Evolutionary conservation across 37 sponge, comb jelly and placozoan genomes (phyloP), one percentile per base, ranked within the genome.

Genomic region (Crambe crambe): DNA sequence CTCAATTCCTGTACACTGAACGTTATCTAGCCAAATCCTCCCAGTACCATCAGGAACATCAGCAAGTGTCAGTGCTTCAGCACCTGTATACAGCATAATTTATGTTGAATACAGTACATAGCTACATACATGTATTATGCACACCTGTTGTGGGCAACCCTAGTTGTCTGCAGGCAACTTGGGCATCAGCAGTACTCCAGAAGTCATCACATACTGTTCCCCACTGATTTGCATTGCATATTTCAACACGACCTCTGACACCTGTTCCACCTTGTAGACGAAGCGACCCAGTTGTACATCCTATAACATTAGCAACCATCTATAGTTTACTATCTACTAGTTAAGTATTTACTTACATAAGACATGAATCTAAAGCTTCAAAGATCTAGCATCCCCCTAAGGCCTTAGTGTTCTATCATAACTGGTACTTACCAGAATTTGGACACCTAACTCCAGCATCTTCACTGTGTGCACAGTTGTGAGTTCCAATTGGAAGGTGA

Each of bases 401-500:
- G n/a, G n/a, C n/a, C n/a, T n/a, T n/a, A n/a, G n/a, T n/a, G n/a
- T n/a, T n/a, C n/a, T n/a, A n/a, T n/a, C n/a, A n/a, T n/a, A n/a
- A n/a, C n/a, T n/a, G n/a, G n/a, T n/a, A n/a, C n/a, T n/a, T n/a
- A n/a, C n/a, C n/a, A n/a, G n/a, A n/a, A n/a, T n/a, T 47, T 12
- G 0, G 29, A 44, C 92, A 91, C 34, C 32, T n/a, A n/a, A 91
- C 81, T 31, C 86, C 91, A 3, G 73, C 91, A 72, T 86, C 82
- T 76, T 85, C 79, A 22, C 2, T 6, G 34, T 85, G 91, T 0
- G 3, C 39, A 47, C 86, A 85, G 32, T 90, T 71, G 40, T 80
- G 63, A 21, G 62, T 39, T 4, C 87, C 87, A 20, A 72, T 4
- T 41, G 30, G 41, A 67, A 35, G 43, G 20, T 6, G 10, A 47